Evolutionary conservation across 2,113 vertebrate genomes (phyloP).

Genomic region (Oreochromis aureus): DNA sequence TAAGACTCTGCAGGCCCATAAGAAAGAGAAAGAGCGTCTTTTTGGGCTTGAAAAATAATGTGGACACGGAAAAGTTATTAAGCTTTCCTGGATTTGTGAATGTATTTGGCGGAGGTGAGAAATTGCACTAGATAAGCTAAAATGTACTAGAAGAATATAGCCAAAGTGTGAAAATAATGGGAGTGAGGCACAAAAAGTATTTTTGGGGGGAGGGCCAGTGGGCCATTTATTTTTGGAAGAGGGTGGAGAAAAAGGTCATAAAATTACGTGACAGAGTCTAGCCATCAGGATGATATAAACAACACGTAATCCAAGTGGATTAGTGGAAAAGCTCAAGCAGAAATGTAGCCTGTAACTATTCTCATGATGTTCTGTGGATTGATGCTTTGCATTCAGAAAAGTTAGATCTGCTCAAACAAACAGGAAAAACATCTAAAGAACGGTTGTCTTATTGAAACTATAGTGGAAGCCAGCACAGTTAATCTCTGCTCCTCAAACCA

Average conservation of each 20-base stretch:
- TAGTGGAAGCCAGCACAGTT: not conserved
- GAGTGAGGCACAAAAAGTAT: not conserved
- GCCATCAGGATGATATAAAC: slow-evolving; percentile 48
- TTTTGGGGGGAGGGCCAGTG: not conserved
- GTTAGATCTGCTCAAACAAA: not conserved
- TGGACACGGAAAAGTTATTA: not conserved
- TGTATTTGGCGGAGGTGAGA: slow-evolving; percentile 19
- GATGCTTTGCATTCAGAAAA: slow-evolving; percentile 21
- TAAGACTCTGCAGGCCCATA: not conserved
- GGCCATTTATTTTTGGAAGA: slow-evolving; percentile 32
- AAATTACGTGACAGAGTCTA: slow-evolving; percentile 55
- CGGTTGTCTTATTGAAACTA: not conserved
- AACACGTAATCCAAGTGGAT: slow-evolving; percentile 66
- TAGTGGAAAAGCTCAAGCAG: slow-evolving; percentile 51
- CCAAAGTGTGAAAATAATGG: not conserved
- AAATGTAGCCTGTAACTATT: slow-evolving; percentile 53
- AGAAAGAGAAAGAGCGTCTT: not conserved
- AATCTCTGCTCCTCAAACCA: not conserved
- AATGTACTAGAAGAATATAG: slow-evolving; percentile 4
- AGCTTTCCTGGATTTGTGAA: slow-evolving; percentile 9
- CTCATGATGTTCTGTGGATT: slow-evolving; percentile 10
- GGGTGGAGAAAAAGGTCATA: not conserved
- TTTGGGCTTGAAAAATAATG: not conserved
- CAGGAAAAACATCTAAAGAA: not conserved
- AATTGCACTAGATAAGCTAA: slow-evolving; percentile 42